A percentile compares a stretch with the other conserved stretches of the same genome.
phyloP scores from a whole-genome alignment of 2,888 invertebrate genomes.

The Nephrotoma appendiculata region DNA sequence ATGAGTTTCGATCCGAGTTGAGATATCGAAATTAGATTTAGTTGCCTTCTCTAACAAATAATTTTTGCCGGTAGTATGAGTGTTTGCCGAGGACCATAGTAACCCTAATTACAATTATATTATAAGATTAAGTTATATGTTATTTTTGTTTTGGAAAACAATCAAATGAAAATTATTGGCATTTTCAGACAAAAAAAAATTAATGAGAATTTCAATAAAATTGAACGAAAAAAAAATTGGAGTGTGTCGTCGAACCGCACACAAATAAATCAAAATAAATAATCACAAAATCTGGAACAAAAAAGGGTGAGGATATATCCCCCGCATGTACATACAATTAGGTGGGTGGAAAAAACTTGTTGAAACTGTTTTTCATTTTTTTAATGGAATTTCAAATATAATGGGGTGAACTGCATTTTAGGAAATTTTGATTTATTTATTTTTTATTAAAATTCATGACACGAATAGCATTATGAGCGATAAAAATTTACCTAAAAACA shows the following conservation, averaged over 20 bases:
- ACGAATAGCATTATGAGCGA: neutral
- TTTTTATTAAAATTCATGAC: neutral
- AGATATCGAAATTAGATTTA: too few relatives aligned
- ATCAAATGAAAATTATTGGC: neutral
- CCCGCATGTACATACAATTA: neutral
- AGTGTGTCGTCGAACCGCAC: neutral
- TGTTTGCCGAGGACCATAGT: too few relatives aligned
- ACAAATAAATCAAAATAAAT: neutral
- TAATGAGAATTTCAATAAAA: neutral
- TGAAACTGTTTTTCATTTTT: neutral
- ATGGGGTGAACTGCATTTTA: neutral
- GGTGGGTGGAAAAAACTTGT: neutral
- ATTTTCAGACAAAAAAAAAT: neutral
- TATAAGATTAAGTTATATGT: too few relatives aligned
- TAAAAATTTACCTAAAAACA: neutral
- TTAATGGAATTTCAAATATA: neutral
- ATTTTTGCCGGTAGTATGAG: too few relatives aligned
- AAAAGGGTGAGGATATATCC: neutral
- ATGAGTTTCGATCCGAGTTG: too few relatives aligned
- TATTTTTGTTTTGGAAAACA: too few relatives aligned
- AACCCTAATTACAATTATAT: too few relatives aligned
- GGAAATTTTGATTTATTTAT: neutral
- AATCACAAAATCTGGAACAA: neutral
- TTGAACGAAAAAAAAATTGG: neutral
- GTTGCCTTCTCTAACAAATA: too few relatives aligned